These are phyloP conservation scores for Sitta europaea DNA, from an alignment of 2,113 vertebrate species.

Conservation along the genomic window DNA sequence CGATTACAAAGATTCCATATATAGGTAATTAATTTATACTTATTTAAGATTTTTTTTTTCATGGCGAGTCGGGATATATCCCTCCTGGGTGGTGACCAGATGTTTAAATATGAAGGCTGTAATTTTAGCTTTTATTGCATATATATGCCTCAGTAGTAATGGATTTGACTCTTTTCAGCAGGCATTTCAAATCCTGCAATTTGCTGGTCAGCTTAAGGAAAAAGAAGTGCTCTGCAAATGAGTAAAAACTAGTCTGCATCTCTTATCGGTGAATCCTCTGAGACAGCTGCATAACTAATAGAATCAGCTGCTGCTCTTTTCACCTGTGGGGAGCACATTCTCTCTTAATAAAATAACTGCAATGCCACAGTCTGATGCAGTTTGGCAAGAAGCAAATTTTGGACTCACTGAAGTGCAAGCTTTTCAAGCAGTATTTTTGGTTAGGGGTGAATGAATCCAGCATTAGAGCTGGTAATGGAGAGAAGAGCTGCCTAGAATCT, in stretches of 20 bases:
- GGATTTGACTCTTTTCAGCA: conserved; percentile 18
- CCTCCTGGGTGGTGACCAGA: conserved; percentile 53
- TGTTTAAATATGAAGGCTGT: conserved; percentile 42
- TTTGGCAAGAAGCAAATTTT: neutral
- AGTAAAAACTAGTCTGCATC: neutral
- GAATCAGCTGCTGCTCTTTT: neutral
- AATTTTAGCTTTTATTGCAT: conserved; percentile 51
- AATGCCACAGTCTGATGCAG: neutral
- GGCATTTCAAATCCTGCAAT: conserved; percentile 27
- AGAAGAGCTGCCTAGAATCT: conserved; percentile 3
- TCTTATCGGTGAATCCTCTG: neutral
- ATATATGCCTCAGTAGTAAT: conserved; percentile 21
- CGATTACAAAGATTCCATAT: conserved; percentile 18
- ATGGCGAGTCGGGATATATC: neutral
- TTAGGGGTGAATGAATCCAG: neutral
- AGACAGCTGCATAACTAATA: conserved; percentile 44
- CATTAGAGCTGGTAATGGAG: neutral
- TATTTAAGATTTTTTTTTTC: conserved; percentile 57
- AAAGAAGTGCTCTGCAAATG: neutral
- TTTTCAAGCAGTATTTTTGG: neutral
- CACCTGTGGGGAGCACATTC: neutral
- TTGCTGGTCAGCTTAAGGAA: conserved; percentile 33
- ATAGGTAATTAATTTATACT: conserved; percentile 48
- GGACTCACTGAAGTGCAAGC: neutral
- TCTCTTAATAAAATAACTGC: conserved; percentile 10